Evolutionary conservation across 2,888 invertebrate species (phyloP).

Genomic region (Anticlea derivata): DNA sequence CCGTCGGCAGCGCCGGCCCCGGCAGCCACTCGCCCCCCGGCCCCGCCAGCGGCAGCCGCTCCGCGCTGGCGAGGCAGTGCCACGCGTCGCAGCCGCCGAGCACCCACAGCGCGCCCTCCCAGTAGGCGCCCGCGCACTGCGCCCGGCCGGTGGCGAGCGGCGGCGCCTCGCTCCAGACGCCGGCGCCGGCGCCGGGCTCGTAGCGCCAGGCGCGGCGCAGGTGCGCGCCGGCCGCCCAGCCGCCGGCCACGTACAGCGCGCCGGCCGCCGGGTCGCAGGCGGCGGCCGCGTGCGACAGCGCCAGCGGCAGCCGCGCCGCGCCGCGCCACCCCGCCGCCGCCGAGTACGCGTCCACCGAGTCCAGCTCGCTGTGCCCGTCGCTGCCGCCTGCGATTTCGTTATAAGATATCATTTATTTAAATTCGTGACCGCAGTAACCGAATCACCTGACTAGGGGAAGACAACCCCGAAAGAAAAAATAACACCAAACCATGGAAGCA

Average conservation of each 20-base stretch:
- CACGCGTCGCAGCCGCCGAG: conserved; percentile 95
- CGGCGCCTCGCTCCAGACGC: conserved; percentile 87
- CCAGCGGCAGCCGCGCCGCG: conserved; percentile 73
- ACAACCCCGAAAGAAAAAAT: neutral
- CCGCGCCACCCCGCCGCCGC: conserved; percentile 85
- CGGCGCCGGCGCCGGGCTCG: conserved; percentile 82
- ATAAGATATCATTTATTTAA: too few species aligned
- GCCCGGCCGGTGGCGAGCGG: conserved; percentile 88
- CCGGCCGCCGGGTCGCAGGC: conserved; percentile 82
- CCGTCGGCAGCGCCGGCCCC: conserved; percentile 86
- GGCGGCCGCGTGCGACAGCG: conserved; percentile 87
- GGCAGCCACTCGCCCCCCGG: conserved; percentile 85
- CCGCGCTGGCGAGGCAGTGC: conserved; percentile 87
- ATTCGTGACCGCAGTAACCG: neutral
- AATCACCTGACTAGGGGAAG: neutral
- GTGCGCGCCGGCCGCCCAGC: conserved; percentile 86
- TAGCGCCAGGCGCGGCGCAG: conserved; percentile 89
- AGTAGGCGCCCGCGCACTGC: conserved; percentile 89
- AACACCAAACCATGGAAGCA: too few species aligned
- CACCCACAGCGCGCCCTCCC: conserved; percentile 88
- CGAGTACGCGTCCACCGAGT: conserved; percentile 69
- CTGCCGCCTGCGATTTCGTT: conserved; percentile 88
- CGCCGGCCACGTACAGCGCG: conserved; percentile 66
- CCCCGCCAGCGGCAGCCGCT: conserved; percentile 52
- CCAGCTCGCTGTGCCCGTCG: conserved; percentile 92